A percentile compares a stretch with the other conserved stretches of the same genome.
Evolutionary conservation across 2,888 invertebrate genomes (phyloP).

Genomic region (Sinodicranocentrus sp.): DNA sequence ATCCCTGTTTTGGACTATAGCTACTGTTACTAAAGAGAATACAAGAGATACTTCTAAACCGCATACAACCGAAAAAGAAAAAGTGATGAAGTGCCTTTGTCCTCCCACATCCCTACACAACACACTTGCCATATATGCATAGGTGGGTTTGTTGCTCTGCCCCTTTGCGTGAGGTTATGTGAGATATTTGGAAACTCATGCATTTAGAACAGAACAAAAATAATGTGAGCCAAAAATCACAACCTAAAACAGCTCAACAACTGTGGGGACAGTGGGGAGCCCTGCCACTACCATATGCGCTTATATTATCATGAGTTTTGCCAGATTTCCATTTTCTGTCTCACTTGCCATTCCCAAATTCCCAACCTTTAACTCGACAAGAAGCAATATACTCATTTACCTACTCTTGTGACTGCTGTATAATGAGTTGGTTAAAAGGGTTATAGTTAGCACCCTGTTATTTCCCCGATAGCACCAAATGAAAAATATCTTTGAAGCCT

Average conservation of each 20-base stretch:
- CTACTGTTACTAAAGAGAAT: background rate
- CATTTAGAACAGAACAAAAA: background rate
- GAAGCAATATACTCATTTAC: background rate
- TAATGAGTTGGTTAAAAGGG: too few species aligned
- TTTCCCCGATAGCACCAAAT: too few species aligned
- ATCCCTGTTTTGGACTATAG: background rate
- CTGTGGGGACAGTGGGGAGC: too few species aligned
- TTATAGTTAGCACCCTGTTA: too few species aligned
- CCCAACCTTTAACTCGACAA: too few species aligned
- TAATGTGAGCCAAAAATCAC: background rate
- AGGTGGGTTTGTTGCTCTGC: background rate
- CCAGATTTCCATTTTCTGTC: background rate
- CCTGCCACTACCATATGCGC: background rate
- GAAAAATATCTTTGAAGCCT: too few species aligned
- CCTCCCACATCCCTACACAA: background rate
- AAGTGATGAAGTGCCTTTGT: background rate
- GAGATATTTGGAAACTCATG: background rate
- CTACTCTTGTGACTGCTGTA: background rate
- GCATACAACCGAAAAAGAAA: background rate
- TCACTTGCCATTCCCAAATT: too few species aligned
- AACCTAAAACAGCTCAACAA: too few species aligned
- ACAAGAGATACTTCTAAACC: background rate
- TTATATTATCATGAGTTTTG: background rate
- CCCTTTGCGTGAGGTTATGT: background rate
- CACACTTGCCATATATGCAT: too few species aligned